Base-by-base conservation (phyloP, 2,113 vertebrate genomes). In the Calyptomena viridis region DNA sequence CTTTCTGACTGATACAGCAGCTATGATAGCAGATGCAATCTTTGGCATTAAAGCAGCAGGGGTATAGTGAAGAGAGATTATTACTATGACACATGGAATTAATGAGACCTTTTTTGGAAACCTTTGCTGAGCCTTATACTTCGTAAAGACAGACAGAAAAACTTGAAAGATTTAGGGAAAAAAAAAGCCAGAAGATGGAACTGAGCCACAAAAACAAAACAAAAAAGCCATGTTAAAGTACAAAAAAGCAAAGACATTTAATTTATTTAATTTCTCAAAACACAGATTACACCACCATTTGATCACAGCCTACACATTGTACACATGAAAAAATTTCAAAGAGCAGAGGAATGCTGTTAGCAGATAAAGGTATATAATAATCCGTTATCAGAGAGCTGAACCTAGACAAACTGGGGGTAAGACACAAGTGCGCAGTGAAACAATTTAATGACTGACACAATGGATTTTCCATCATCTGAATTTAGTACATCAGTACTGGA, bases 31-130 rank as follows among this genome's bases (percentile, higher is more conserved):
- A 92, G 49, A 37, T 90, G 63, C 60, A 92, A n/a, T 89, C 42
- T 88, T 77, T 90, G 72, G 25, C 68, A 92, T 55, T 74, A 86
- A 88, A 97, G 58, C 84, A 97, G 69, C 14, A 0, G 40, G 40
- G n/a, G 24, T 60, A 81, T 22, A 75, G 23, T 11, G 58, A 93
- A 87, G 27, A 91, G 9, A 81, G 27, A 89, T 94, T 82, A 92
- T 90, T 93, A 59, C 31, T 84, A 37, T 77, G 75, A 85, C 72
- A 90, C 47, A 72, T 15, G 49, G 46, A 93, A 94, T 93, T 96
- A 96, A 93, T 86, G 79, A 95, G 72, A 77, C 37, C 27, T 77
- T 86, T 85, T 50, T 82, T 86, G 49, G n/a, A 96, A 92, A 80
- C 25, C 42, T 94, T 77, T 92, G 15, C 49, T 66, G 55, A 56